Percentiles rank a stretch among this genome's conserved stretches.
phyloP scores from a whole-genome alignment of 2,888 invertebrate genomes.

The Andrena flavipes region DNA sequence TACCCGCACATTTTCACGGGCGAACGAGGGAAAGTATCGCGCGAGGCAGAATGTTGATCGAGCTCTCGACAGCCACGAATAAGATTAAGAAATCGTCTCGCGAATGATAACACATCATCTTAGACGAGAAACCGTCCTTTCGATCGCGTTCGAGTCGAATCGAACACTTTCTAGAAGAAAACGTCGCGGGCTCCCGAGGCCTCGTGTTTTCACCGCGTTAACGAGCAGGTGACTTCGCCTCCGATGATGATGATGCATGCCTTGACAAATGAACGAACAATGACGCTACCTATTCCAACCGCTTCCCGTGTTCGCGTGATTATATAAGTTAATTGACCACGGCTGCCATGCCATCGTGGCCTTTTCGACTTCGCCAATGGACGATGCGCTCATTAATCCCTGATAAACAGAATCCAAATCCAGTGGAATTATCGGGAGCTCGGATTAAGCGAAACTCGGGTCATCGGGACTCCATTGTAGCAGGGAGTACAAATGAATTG shows the following conservation, averaged over 20 bases:
- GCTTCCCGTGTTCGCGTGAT: conserved; percentile 69
- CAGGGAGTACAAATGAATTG: no score
- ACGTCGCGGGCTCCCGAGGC: not conserved
- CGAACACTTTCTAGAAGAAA: conserved; percentile 38
- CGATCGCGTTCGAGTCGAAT: conserved; percentile 3
- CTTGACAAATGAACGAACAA: conserved; percentile 65
- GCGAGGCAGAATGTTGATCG: not conserved
- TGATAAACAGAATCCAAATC: no score
- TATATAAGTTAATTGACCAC: conserved; percentile 65
- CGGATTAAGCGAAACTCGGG: no score
- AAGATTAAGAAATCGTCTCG: not conserved
- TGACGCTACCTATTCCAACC: conserved; percentile 70
- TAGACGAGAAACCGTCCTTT: conserved; percentile 8
- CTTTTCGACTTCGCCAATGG: conserved; percentile 17
- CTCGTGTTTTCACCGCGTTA: conserved; percentile 15
- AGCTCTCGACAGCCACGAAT: not conserved
- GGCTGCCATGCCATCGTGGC: conserved; percentile 21
- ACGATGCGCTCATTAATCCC: no score
- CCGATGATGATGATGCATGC: conserved; percentile 31
- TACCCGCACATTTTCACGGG: not conserved
- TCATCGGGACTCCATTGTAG: no score
- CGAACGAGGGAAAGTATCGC: conserved; percentile 10
- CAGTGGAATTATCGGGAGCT: no score
- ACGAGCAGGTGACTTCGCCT: conserved; percentile 7
- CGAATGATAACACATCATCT: conserved; percentile 19